These are phyloP conservation scores for Lagenorhynchus albirostris DNA, from an alignment of 2,113 vertebrate genomes.

Conservation along the genomic window DNA sequence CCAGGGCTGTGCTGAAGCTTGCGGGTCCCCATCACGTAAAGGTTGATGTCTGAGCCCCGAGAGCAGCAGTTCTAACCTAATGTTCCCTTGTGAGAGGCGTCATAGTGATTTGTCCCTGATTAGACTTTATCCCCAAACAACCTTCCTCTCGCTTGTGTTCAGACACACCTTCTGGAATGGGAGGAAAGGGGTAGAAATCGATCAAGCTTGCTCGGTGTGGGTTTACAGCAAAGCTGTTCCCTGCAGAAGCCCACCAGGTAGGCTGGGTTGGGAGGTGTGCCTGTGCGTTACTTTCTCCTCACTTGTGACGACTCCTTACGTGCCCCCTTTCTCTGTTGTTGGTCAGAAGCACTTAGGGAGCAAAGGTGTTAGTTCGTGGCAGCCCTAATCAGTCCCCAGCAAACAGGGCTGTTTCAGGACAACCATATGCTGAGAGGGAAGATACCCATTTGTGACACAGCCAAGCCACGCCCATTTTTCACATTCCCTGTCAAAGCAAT, in stretches of 20 bases:
- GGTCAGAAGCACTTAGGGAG: not conserved
- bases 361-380: not conserved
- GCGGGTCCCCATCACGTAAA: fast-evolving
- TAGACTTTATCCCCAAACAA: fast-evolving
- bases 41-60: not conserved
- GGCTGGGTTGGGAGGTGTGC: not conserved
- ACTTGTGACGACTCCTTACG: no score
- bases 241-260: not conserved
- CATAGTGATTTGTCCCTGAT: not conserved
- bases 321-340: not conserved
- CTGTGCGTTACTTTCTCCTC: not conserved
- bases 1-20: fast-evolving
- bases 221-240: not conserved
- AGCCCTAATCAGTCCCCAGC: not conserved
- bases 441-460: not conserved
- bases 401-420: not conserved
- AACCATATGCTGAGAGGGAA: not conserved
- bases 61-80: not conserved
- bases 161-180: fast-evolving
- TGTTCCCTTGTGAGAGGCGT: not conserved
- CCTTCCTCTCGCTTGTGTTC: not conserved
- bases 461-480: not conserved
- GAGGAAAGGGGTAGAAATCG: fast-evolving
- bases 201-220: not conserved
- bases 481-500: fast-evolving